Base-by-base conservation (phyloP, 2,888 invertebrate genomes). In the Pegoplata infirma region DNA sequence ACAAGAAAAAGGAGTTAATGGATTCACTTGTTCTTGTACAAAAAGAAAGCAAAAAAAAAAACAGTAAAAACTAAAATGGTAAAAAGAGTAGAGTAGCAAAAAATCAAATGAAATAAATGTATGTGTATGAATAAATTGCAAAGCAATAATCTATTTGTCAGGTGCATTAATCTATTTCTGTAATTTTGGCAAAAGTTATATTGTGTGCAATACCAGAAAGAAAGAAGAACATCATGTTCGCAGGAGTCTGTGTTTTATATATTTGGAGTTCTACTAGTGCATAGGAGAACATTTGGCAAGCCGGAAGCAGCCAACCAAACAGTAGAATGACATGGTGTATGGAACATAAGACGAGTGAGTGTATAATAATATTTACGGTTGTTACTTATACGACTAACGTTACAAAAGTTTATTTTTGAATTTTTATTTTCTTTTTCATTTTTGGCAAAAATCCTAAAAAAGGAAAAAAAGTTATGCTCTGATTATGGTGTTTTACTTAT, bases 81-180 rank as follows among this genome's bases (percentile, higher is more conserved):
- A 44, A 46, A 44, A 55, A 49, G 49, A n/a, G n/a, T n/a, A n/a
- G n/a, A n/a, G n/a, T n/a, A n/a, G n/a, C n/a, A n/a, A n/a, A 25
- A 69, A 23, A 64, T 23, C 0, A 56, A 58, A 63, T 47, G 63
- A 46, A 64, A 25, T 59, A 59, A 28, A 56, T 51, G 28, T 59
- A 63, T n/a, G n/a, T n/a, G n/a, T n/a, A n/a, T n/a, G n/a, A n/a
- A n/a, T 28, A 61, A 64, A 64, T 69, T 58, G 58, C 58, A 58
- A 64, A 69, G 69, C 76, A 76, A 76, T 76, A 76, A 76, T 69
- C 64, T 69, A 69, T 76, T 69, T 76, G 76, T 69, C 69, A 76
- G 69, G 76, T 76, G 69, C 69, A 69, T 69, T 69, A 69, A 76
- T 76, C 23, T 69, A 69, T 76, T 76, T 69, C 63, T 59, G 17